Evolutionary conservation across 2,113 vertebrate genomes (phyloP).

Genomic region (Leptobrachium ailaonicum): DNA sequence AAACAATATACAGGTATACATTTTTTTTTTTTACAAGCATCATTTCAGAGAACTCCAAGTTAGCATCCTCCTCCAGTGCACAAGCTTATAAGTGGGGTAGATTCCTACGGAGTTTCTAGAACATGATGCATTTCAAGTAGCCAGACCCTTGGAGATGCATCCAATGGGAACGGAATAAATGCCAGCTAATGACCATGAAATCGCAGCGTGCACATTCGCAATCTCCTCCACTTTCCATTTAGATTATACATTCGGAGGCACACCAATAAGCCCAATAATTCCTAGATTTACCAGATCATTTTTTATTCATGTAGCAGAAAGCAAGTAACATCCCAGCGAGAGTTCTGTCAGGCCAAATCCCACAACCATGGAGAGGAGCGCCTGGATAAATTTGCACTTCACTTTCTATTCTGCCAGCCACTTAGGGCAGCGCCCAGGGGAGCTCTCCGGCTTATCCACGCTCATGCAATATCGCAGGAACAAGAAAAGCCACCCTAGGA

Average conservation of each 20-base stretch:
- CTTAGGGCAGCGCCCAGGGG: conserved; percentile 62
- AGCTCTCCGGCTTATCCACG: conserved; percentile 63
- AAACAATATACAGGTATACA: too few species aligned
- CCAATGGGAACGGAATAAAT: neutral
- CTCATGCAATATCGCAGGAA: conserved; percentile 65
- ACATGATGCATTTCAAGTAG: neutral
- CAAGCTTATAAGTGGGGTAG: too few species aligned
- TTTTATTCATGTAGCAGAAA: conserved; percentile 61
- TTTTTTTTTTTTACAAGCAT: too few species aligned
- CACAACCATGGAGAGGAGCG: conserved; percentile 51
- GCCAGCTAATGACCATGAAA: conserved; percentile 48
- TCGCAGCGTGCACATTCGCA: conserved; percentile 24
- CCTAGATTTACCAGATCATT: conserved; percentile 57
- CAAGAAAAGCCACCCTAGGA: conserved; percentile 60
- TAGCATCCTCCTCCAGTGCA: too few species aligned
- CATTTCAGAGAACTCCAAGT: too few species aligned
- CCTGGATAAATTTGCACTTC: conserved; percentile 59
- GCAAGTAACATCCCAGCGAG: conserved; percentile 56
- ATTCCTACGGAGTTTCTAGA: neutral
- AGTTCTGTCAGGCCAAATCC: conserved; percentile 57
- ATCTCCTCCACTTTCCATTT: conserved; percentile 58
- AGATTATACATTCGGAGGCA: conserved; percentile 54
- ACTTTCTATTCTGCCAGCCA: conserved; percentile 62
- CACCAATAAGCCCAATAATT: conserved; percentile 57
- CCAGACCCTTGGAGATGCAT: neutral